Evolutionary conservation across 2,888 invertebrate species (phyloP), one percentile per base, ranked within the genome.

Genomic region (Erannis defoliaria): DNA sequence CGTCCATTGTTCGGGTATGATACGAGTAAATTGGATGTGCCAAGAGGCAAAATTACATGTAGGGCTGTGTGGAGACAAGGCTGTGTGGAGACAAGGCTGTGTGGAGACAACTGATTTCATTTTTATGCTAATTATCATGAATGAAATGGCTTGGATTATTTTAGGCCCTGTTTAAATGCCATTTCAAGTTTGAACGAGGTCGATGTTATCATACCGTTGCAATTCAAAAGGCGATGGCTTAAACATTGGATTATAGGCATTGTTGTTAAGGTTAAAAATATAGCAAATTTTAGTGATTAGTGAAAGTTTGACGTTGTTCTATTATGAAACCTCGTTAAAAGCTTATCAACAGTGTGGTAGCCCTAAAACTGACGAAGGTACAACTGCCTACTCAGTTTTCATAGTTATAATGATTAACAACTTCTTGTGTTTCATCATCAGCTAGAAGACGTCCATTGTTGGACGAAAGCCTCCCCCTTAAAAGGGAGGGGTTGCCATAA

Each of bases 1-100:
- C 71, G 66, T 72, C 61, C 74, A 80, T 81, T 79, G 81, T 82
- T 70, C 69, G 74, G 69, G 74, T 75, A 79, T 79, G 75, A 78
- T 72, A 71, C 73, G 70, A 71, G 73, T 74, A 84, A 84, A 85
- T 85, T 84, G 85, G 76, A 83, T 84, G 70, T 80, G 81, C 75
- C 76, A 78, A 67, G 73, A 72, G 69, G 69, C 46, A 29, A 56
- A 62, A 62, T 62, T 62, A 55, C 23, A 46, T 40, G 14, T 62
- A 56, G 56, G 62, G 56, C 37, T 62, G 62, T 50, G 54, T 8
- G 31, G 12, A 46, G 46, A 4, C 12, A 29, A 33, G 14, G 56
- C 37, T 62, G 62, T 50, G 54, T 8, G 31, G 12, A 46, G 46
- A 4, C 12, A 29, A 33, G 14, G 56, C 37, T 62, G 62, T 50